Percentiles rank a stretch among this genome's conserved stretches.
phyloP scores from a whole-genome alignment of 2,797 vertebrate species.

The Morelia viridis region DNA sequence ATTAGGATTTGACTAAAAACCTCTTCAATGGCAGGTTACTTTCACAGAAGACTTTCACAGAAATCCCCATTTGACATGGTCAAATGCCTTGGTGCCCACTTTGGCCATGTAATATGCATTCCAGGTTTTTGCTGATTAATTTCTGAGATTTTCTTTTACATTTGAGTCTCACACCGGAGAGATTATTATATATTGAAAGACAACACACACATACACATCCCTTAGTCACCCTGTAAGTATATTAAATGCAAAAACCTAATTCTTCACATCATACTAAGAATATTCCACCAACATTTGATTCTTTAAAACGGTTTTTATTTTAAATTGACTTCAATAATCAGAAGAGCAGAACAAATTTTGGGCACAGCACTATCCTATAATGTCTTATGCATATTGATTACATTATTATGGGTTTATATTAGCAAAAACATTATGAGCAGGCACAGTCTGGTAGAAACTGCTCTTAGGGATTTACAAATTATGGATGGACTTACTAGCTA shows the following conservation, averaged over 20 bases:
- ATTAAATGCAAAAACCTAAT: background rate
- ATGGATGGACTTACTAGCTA: background rate
- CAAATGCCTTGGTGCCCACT: background rate
- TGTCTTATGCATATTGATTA: background rate
- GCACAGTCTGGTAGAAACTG: background rate
- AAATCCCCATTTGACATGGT: background rate
- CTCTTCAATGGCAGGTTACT: slow-evolving; percentile 19
- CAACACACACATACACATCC: background rate
- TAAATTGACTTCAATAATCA: background rate
- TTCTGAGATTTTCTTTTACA: slow-evolving; percentile 20
- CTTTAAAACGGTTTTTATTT: background rate
- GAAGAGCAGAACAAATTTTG: background rate
- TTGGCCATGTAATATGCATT: background rate
- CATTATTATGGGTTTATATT: background rate
- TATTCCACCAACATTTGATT: background rate
- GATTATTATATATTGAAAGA: background rate
- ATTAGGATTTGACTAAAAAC: background rate
- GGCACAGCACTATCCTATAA: background rate
- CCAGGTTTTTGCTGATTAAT: background rate
- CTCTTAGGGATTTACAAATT: background rate
- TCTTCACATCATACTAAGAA: background rate
- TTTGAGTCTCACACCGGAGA: background rate
- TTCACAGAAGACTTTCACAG: fast-evolving
- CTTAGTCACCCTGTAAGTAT: background rate
- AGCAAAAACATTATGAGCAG: background rate